These are phyloP conservation scores for Dynastes hyllus DNA, from an alignment of 2,888 invertebrate genomes.

Conservation along the genomic window DNA sequence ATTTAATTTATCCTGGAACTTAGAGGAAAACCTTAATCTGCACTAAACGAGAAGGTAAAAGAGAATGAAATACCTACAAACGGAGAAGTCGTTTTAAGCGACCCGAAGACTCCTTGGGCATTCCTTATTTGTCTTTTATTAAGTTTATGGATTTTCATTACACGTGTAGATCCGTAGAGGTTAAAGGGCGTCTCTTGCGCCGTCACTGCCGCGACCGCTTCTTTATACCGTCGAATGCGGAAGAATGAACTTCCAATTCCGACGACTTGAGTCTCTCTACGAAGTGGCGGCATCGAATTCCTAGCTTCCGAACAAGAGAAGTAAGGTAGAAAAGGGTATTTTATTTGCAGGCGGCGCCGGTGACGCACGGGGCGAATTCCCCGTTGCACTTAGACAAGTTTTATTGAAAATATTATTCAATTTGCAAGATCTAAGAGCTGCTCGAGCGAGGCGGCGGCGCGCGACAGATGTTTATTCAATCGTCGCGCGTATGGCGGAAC, in stretches of 20 bases:
- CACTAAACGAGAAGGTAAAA: conserved; percentile 4
- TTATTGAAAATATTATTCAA: conserved; percentile 45
- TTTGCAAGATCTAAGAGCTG: conserved; percentile 16
- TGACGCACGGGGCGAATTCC: conserved; percentile 19
- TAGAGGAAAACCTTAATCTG: neutral
- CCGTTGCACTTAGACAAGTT: conserved; percentile 33
- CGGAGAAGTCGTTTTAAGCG: neutral
- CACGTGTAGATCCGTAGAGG: conserved; percentile 27
- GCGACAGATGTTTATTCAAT: conserved; percentile 13
- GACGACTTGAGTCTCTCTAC: neutral
- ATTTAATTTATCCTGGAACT: neutral
- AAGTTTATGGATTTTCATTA: conserved; percentile 41
- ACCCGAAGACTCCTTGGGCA: conserved; percentile 4
- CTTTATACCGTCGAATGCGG: neutral
- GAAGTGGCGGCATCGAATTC: neutral
- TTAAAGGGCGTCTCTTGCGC: conserved; percentile 6
- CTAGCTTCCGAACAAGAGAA: neutral
- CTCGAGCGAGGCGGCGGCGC: neutral
- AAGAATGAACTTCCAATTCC: conserved; percentile 16
- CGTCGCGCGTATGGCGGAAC: neutral
- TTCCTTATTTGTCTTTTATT: conserved; percentile 38
- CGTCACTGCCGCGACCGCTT: neutral
- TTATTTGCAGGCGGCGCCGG: conserved; percentile 20
- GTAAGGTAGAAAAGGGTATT: conserved; percentile 7
- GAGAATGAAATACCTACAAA: conserved; percentile 24